Base-by-base conservation (phyloP, 2,113 vertebrate genomes). In the Callionymus lyra region DNA sequence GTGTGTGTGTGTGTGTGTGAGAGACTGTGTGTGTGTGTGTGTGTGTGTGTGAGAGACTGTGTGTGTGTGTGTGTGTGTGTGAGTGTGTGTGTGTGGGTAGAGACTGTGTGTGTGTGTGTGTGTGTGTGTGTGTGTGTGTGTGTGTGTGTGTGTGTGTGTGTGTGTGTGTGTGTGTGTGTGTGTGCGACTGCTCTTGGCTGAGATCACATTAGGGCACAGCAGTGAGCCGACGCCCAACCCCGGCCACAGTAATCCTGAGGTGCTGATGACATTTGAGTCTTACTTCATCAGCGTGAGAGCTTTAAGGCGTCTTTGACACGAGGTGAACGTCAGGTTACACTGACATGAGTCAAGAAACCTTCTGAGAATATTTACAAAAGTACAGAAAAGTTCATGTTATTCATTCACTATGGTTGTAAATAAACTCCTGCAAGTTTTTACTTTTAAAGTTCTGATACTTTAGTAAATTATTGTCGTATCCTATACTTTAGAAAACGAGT, bases 181-280 rank as follows among this genome's bases (percentile, higher is more conserved):
- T 47, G 38, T 6, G 1, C 14, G 14, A 16, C 10, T 55, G 31
- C 39, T 47, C 16, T 31, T 18, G 44, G 41, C 31, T 55, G 56
- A 45, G 35, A 38, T 53, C 47, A 43, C 38, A 41, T 31, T 45
- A 36, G 34, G 51, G 1, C 19, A 5, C 8, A 6, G 35, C 31
- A 34, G 41, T 32, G 17, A 35, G 53, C 19, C 15, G 1, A 53
- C 56, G 15, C 48, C 66, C 50, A 33, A 31, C 41, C 40, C 52
- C 50, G 39, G 11, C 36, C 13, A 13, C 1, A 43, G 15, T 44
- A 59, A 73, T 58, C 55, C 61, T 53, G 50, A 65, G 40, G 65
- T 38, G 66, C 21, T 8, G 21, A 55, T 56, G 72, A 69, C 62
- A 59, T 57, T 43, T 58, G 32, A 33, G 41, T 27, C 21, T 5